A percentile compares a stretch with the other conserved stretches of the same genome.
Evolutionary conservation across 2,797 vertebrate genomes (phyloP).

Genomic region (Astyanax mexicanus): DNA sequence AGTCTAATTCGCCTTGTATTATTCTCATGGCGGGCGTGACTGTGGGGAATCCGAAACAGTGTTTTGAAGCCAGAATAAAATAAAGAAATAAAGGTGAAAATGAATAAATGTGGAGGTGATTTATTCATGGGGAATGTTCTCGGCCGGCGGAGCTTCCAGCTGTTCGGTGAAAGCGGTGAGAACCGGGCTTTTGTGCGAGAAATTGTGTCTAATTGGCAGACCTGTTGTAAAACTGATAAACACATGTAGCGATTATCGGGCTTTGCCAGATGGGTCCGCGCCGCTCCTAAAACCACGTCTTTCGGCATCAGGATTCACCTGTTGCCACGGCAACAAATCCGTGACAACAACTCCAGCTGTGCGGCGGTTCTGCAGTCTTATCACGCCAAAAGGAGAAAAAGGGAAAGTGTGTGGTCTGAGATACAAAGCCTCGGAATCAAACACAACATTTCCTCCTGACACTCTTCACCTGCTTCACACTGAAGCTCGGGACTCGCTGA

Average conservation of each 20-base stretch:
- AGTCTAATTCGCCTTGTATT: neutral
- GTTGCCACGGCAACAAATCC: conserved; percentile 56
- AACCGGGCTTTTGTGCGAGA: conserved; percentile 1
- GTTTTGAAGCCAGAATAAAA: neutral
- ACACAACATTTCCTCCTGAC: neutral
- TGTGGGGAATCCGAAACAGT: neutral
- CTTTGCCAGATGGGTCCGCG: conserved; percentile 45
- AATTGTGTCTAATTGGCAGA: conserved; percentile 31
- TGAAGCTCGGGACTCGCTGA: neutral
- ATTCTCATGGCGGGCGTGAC: neutral
- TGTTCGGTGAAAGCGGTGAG: neutral
- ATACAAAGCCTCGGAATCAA: neutral
- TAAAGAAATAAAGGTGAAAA: neutral
- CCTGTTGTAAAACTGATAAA: conserved; percentile 55
- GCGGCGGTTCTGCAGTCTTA: conserved; percentile 13
- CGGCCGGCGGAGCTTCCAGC: conserved; percentile 13
- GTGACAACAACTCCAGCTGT: conserved; percentile 50
- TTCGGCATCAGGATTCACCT: conserved; percentile 35
- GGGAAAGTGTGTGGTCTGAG: conserved; percentile 14
- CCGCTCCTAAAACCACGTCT: conserved; percentile 18
- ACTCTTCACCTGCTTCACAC: neutral
- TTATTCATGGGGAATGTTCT: neutral
- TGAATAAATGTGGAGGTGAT: conserved; percentile 1
- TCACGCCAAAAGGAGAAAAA: neutral
- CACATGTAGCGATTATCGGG: conserved; percentile 52